phyloP scores from a whole-genome alignment of 2,797 vertebrate species.

The Momotus momota region DNA sequence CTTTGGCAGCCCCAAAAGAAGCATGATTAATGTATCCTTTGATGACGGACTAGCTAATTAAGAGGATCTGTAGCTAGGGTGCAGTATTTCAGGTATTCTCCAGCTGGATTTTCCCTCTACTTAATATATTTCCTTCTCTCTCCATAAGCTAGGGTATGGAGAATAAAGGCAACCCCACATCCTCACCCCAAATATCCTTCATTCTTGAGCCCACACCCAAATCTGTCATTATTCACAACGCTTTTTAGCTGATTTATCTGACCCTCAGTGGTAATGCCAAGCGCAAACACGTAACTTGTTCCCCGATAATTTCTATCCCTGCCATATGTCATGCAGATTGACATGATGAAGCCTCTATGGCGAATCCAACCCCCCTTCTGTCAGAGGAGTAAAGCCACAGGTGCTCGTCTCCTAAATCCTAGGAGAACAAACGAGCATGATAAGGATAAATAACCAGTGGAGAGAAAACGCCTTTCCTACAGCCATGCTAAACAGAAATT shows the following conservation, averaged over 20 bases:
- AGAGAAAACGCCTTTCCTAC: slow-evolving; percentile 26
- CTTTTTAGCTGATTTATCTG: neutral
- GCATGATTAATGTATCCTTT: neutral
- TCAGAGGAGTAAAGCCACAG: neutral
- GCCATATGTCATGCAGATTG: neutral
- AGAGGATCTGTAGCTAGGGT: neutral
- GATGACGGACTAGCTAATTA: slow-evolving; percentile 39
- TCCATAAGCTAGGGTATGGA: neutral
- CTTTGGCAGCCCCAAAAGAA: neutral
- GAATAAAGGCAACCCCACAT: neutral
- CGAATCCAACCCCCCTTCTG: neutral
- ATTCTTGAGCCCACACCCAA: neutral
- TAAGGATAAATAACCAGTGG: neutral
- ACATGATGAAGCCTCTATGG: neutral
- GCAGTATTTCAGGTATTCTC: slow-evolving; percentile 11
- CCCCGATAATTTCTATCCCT: neutral
- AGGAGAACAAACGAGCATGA: neutral
- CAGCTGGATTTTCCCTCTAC: neutral
- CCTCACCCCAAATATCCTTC: neutral
- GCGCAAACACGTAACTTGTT: accelerated
- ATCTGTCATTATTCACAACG: accelerated
- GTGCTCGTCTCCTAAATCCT: neutral
- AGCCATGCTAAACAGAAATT: neutral
- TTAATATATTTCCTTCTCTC: neutral
- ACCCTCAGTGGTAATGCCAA: neutral